Conservation (phyloP, 2,888 invertebrate genomes). For the Agonum fuliginosum region DNA sequence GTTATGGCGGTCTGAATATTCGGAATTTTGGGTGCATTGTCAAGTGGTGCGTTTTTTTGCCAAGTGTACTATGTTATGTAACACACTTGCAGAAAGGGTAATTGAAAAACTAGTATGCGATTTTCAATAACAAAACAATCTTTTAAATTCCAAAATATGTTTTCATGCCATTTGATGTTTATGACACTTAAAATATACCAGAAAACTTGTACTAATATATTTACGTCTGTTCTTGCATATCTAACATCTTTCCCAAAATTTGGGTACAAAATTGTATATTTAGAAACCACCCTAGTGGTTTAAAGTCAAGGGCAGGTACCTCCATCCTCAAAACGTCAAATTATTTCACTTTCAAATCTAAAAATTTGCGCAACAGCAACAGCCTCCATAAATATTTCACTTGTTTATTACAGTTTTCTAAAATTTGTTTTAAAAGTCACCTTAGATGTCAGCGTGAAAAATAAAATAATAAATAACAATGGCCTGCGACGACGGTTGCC, state of each 20-base stretch:
- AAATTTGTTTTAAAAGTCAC: constrained; percentile 29
- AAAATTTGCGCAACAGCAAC: constrained; percentile 41
- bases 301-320: constrained; percentile 17
- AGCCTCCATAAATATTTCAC: constrained; percentile 26
- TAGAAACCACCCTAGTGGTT: neutral
- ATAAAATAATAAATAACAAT: constrained; percentile 46
- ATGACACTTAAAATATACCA: no score
- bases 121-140: no score
- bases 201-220: no score
- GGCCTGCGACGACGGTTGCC: constrained; percentile 5
- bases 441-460: constrained; percentile 18
- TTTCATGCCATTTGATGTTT: no score
- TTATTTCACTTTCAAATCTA: constrained; percentile 25
- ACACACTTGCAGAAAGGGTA: no score
- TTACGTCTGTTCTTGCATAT: neutral
- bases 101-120: no score
- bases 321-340: neutral
- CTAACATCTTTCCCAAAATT: neutral
- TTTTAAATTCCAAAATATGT: no score
- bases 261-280: neutral
- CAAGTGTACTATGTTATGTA: no score
- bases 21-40: no score
- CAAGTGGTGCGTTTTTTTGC: no score
- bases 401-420: constrained; percentile 19
- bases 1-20: no score